Percentiles rank a stretch among this genome's conserved stretches.
phyloP scores from a whole-genome alignment of 35 echinoderm and acorn worm genomes.

The Chiridota heheva region DNA sequence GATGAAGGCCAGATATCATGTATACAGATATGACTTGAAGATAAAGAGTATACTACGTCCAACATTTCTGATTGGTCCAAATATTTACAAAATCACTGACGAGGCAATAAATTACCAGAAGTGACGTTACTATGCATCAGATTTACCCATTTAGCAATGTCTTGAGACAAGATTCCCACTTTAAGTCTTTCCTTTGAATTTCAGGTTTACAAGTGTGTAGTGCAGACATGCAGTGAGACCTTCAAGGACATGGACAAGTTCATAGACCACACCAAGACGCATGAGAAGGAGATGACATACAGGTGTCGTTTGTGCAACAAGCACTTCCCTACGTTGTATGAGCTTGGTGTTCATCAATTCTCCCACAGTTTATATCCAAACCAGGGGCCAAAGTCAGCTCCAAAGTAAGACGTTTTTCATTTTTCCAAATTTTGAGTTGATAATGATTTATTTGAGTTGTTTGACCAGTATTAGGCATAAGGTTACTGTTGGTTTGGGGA shows the following conservation, averaged over 20 bases:
- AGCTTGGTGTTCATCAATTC: constrained; percentile 97
- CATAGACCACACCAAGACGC: constrained; percentile 86
- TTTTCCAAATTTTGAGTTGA: not conserved
- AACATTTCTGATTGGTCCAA: too few relatives aligned
- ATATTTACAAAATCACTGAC: too few relatives aligned
- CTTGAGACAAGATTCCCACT: too few relatives aligned
- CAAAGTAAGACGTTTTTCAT: too few relatives aligned
- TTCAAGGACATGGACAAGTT: constrained; percentile 91
- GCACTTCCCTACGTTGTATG: constrained; percentile 86
- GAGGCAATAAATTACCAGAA: too few relatives aligned
- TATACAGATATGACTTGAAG: too few relatives aligned
- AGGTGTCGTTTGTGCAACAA: constrained; percentile 87
- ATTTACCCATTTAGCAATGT: too few relatives aligned
- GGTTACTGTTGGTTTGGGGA: too few relatives aligned
- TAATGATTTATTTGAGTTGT: not conserved
- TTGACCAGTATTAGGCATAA: not conserved
- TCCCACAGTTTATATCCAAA: constrained; percentile 98
- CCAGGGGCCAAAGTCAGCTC: constrained; percentile 80
- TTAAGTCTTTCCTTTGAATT: too few relatives aligned
- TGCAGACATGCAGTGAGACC: constrained; percentile 64
- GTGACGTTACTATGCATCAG: too few relatives aligned
- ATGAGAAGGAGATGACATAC: constrained; percentile 92
- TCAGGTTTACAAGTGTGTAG: constrained; percentile 94
- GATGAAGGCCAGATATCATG: too few relatives aligned
- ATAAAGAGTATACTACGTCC: too few relatives aligned